Evolutionary conservation across 2,888 invertebrate species (phyloP).

Genomic region (Ophion obscuratus): DNA sequence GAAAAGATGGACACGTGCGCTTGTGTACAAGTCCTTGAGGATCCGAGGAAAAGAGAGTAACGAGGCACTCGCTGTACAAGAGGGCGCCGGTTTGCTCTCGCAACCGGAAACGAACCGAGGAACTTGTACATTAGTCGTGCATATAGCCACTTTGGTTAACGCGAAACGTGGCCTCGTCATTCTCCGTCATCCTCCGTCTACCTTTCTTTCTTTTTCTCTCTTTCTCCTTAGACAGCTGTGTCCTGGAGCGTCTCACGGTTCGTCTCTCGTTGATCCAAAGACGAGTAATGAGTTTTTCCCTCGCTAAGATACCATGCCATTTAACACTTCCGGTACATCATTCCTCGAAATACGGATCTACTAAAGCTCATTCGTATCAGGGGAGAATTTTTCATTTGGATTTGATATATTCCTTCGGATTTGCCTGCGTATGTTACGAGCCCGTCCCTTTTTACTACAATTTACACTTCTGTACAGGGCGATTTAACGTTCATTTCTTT

Average conservation of each 20-base stretch:
- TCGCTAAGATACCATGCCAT: constrained; percentile 7
- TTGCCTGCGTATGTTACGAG: no score
- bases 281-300: constrained; percentile 38
- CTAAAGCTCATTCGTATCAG: not conserved
- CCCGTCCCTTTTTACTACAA: not conserved
- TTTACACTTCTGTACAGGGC: not conserved
- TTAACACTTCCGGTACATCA: not conserved
- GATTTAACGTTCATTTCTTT: no score
- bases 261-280: constrained; percentile 16
- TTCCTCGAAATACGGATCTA: not conserved
- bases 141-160: constrained; percentile 59
- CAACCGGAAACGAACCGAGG: constrained; percentile 56
- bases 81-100: constrained; percentile 55
- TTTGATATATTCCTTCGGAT: no score
- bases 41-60: constrained; percentile 47
- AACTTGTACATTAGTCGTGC: constrained; percentile 54
- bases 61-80: constrained; percentile 55
- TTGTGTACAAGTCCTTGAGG: constrained; percentile 15
- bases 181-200: not conserved
- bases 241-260: constrained; percentile 8
- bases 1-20: constrained; percentile 38
- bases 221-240: not conserved
- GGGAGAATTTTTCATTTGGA: no score
- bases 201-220: not conserved
- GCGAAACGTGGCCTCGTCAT: constrained; percentile 36